Evolutionary conservation across 2,113 vertebrate genomes (phyloP), one percentile per base, ranked within the genome.

Genomic region (Lamprologus speciosus): DNA sequence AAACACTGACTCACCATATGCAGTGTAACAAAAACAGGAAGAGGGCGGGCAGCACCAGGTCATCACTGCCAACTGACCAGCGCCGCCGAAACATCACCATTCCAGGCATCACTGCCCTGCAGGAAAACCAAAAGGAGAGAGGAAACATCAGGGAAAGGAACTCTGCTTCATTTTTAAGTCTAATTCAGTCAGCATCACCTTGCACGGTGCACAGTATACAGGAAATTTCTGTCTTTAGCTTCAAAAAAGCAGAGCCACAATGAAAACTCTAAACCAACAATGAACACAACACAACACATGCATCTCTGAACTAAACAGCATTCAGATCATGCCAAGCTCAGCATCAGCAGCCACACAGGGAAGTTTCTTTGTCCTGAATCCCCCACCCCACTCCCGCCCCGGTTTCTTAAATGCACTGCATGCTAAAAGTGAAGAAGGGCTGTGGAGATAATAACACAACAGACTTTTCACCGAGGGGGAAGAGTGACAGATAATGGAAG

Each of bases 61-160:
- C 99, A 97, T 99, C 99, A 91, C 98, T 99, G 97, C 98, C 99
- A 92, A 99, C 99, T 97, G 99, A 99, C 99, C 99, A 99, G 97
- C 99, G 98, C 92, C 99, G 97, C 95, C 98, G 98, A 96, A 99
- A 99, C 96, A 99, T 98, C 91, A 99, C 99, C 91, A 99, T 99
- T 92, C 99, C 99, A 93, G 99, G 98, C 98, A 97, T 97, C 95
- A 96, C 95, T 96, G 95, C 96, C 96, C 97, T 97, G 95, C 82
- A 51, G 86, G 79, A 7, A 40, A 31, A 88, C 14, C 4, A 8
- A 13, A 28, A 10, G 13, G 3, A 58, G 7, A 80, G 19, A 23
- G 6, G 63, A 51, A 19, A 35, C 45, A 33, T 92, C 40, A 92
- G 55, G 53, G 28, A 88, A 60, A 35, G 4, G n/a, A 68, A 47